Evolutionary conservation across 2,797 vertebrate species (phyloP).

Genomic region (Eulemur albifrons): DNA sequence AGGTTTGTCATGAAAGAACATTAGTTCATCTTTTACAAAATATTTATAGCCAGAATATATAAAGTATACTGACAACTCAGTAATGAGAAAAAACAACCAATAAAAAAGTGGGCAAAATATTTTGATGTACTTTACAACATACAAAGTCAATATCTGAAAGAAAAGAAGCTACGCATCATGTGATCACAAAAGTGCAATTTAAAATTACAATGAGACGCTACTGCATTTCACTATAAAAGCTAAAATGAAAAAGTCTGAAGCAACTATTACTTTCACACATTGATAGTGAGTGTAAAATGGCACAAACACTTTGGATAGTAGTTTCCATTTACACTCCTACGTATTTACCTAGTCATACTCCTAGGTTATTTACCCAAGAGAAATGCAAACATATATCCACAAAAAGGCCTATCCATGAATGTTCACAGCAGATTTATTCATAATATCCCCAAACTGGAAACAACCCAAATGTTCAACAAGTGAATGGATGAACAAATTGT

Average conservation of each 20-base stretch:
- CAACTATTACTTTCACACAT: not conserved
- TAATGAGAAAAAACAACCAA: not conserved
- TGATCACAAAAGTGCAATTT: not conserved
- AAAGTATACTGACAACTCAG: not conserved
- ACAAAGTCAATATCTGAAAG: not conserved
- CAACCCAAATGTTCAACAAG: not conserved
- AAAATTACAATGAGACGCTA: not conserved
- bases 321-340: not conserved
- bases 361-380: not conserved
- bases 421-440: not conserved
- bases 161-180: not conserved
- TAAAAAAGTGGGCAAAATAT: not conserved
- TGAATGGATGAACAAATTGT: not conserved
- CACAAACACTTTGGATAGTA: not conserved
- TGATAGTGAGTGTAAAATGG: not conserved
- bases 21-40: not conserved
- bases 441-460: not conserved
- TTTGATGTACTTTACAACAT: not conserved
- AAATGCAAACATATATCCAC: not conserved
- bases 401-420: not conserved
- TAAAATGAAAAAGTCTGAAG: slow-evolving; percentile 4
- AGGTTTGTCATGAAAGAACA: not conserved
- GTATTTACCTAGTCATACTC: not conserved
- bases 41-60: not conserved
- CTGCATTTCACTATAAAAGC: not conserved